Evolutionary conservation across 2,797 vertebrate species (phyloP).

Genomic region (Hemitrygon akajei): DNA sequence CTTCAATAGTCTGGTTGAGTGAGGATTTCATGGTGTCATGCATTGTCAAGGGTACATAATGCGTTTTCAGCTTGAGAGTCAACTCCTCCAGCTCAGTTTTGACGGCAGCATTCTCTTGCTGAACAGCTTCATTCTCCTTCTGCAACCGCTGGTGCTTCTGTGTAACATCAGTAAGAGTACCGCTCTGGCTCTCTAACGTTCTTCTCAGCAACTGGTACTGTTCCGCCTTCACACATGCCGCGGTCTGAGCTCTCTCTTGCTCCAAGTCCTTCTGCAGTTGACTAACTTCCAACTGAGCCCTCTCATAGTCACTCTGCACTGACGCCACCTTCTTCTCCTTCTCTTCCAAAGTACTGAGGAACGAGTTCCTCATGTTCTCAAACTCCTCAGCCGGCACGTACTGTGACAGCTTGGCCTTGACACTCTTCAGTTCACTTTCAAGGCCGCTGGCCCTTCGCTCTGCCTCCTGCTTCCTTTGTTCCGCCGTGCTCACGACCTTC

Average conservation of each 20-base stretch:
- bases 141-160: constrained; percentile 71
- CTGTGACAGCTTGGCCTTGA: constrained; percentile 51
- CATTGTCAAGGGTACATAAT: constrained; percentile 68
- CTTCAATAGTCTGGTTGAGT: constrained; percentile 61
- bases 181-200: constrained; percentile 64
- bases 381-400: constrained; percentile 71
- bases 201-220: constrained; percentile 66
- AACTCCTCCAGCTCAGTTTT: constrained; percentile 71
- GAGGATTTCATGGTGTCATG: constrained; percentile 71
- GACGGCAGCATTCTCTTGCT: constrained; percentile 64
- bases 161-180: constrained; percentile 64
- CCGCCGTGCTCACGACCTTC: constrained; percentile 60
- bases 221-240: constrained; percentile 49
- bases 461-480: constrained; percentile 61
- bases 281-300: constrained; percentile 50
- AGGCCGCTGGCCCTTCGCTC: constrained; percentile 52
- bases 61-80: constrained; percentile 64
- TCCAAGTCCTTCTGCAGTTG: constrained; percentile 34
- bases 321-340: constrained; percentile 72
- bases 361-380: constrained; percentile 79
- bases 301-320: constrained; percentile 67
- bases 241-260: constrained; percentile 47
- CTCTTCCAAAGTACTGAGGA: constrained; percentile 72
- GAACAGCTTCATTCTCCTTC: constrained; percentile 65
- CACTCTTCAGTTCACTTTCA: constrained; percentile 66